These are phyloP conservation scores for Caenorhabditis latens DNA, from an alignment of 1,140 invertebrate species.

Conservation along the genomic window DNA sequence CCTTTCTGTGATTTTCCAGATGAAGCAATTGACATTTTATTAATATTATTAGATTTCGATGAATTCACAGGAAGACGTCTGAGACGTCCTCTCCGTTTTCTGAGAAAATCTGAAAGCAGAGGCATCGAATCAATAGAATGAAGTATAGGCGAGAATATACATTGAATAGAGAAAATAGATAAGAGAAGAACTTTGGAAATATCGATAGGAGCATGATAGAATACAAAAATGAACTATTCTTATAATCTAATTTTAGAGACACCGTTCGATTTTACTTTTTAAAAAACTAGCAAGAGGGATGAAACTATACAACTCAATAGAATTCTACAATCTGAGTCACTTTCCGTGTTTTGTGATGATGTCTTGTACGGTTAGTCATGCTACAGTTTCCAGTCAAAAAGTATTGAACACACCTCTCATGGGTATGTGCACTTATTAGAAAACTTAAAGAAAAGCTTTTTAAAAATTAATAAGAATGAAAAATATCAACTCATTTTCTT, in stretches of 20 bases:
- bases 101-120: constrained; percentile 42
- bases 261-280: too few relatives aligned
- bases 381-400: not conserved
- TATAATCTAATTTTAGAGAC: too few relatives aligned
- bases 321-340: not conserved
- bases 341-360: not conserved
- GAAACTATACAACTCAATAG: not conserved
- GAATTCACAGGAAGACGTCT: constrained; percentile 20
- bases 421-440: not conserved
- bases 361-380: not conserved
- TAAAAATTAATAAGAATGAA: not conserved
- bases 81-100: constrained; percentile 25
- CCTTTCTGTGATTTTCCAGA: not conserved
- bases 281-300: not conserved
- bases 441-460: not conserved
- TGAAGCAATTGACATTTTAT: constrained; percentile 21
- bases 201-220: not conserved
- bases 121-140: constrained; percentile 40
- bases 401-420: not conserved
- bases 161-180: not conserved
- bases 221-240: not conserved
- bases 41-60: constrained; percentile 1
- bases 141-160: not conserved
- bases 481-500: too few relatives aligned
- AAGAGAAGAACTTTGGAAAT: not conserved